Evolutionary conservation across 2,888 invertebrate genomes (phyloP), one percentile per base, ranked within the genome.

Genomic region (Neoitamus cyanurus): DNA sequence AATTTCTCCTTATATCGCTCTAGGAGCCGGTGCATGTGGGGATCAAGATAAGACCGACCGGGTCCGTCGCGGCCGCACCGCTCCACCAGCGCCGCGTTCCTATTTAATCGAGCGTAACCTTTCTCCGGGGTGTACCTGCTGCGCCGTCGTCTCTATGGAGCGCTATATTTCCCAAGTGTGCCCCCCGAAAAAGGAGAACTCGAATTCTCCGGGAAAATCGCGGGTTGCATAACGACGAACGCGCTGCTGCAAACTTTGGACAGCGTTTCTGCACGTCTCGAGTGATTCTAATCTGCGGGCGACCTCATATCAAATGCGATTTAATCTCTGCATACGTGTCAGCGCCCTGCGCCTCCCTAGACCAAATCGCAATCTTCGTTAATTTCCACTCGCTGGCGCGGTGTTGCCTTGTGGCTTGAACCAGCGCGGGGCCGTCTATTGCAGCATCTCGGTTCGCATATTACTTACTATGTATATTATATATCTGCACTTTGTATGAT

Each of bases 1-100:
- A 75, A 75, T 75, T 75, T 75, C 58, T 58, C 75, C 42, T 75
- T 42, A 75, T 46, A 75, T 75, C 42, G 75, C 75, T 75, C 75
- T 75, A 75, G 75, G 75, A 75, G 75, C 42, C 36, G 42, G 37
- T 75, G 75, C 75, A 75, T 75, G 20, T 73, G 73, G 73, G 73
- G 36, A 34, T 34, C 31, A 58, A 58, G 73, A 36, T 73, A 73
- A 36, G 73, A 3, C 15, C n/a, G 7, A 42, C 42, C n/a, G 42
- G 42, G 42, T n/a, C 42, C 42, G 42, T 1, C 42, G n/a, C 42
- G 42, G 42, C 42, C 42, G n/a, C 42, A 6, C 13, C 42, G n/a
- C 0, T 31, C 31, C 3, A 31, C 1, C 42, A 4, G 58, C 11
- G 34, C 34, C 36, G 34, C 42, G 58, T 58, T 58, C 42, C 28